phyloP scores from a whole-genome alignment of 1,140 invertebrate species.

The Drosophila kurseongensis region DNA sequence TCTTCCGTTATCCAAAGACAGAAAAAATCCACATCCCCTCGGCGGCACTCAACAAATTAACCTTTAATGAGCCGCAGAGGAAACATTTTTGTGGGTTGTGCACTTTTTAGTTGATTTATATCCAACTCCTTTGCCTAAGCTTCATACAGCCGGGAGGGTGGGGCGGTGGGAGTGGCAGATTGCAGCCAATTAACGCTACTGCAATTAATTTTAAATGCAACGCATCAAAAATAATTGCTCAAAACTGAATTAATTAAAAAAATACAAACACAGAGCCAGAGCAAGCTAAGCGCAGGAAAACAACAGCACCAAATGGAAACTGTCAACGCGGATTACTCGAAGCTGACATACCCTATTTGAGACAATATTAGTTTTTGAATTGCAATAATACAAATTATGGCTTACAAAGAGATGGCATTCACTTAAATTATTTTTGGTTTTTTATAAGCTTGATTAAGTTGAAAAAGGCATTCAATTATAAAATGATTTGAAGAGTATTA shows the following conservation, averaged over 20 bases:
- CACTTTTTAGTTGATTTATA: conserved; percentile 50
- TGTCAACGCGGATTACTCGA: background rate
- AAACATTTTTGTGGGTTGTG: conserved; percentile 41
- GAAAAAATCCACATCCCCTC: background rate
- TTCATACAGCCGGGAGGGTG: background rate
- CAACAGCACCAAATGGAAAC: conserved; percentile 10
- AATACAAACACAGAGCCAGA: conserved; percentile 37
- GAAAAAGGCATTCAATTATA: too few relatives aligned
- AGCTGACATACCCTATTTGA: background rate
- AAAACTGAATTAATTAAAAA: conserved; percentile 60
- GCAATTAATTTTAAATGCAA: conserved; percentile 63
- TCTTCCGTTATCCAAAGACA: background rate
- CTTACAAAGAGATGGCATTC: too few relatives aligned
- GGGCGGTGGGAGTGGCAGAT: conserved; percentile 21
- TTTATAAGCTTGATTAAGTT: too few relatives aligned
- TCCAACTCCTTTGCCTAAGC: conserved; percentile 12
- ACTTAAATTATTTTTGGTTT: too few relatives aligned
- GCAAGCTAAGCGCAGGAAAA: conserved; percentile 19
- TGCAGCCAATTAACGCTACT: conserved; percentile 55
- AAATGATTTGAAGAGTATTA: too few relatives aligned
- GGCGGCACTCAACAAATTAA: conserved; percentile 30
- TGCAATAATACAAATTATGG: too few relatives aligned
- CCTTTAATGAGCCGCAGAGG: conserved; percentile 46
- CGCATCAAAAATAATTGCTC: conserved; percentile 62
- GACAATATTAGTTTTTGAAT: too few relatives aligned